Conservation (phyloP, 2,113 vertebrate species). For the Pelvicachromis taeniatus region DNA sequence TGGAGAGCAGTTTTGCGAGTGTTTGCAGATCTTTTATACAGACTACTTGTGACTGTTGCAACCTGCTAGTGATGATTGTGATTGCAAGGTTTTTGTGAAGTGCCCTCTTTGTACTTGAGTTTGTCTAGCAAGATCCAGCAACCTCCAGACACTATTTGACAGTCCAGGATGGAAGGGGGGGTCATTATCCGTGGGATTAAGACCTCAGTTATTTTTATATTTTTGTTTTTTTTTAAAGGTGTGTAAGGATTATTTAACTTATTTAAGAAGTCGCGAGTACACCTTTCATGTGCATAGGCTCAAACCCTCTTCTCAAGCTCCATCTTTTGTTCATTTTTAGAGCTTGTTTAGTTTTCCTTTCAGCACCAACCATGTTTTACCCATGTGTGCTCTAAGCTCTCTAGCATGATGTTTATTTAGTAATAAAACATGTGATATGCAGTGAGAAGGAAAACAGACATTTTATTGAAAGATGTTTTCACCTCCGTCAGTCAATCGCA, state of each 20-base stretch:
- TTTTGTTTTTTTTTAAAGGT: background rate
- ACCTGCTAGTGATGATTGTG: background rate
- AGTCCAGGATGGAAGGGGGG: background rate
- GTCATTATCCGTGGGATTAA: background rate
- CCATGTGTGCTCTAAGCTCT: background rate
- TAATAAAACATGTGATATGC: background rate
- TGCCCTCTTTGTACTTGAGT: background rate
- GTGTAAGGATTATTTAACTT: background rate
- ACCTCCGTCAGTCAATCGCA: background rate
- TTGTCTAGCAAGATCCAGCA: background rate
- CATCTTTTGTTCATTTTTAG: background rate
- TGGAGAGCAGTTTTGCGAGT: background rate
- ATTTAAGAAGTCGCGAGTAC: background rate
- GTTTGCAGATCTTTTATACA: background rate
- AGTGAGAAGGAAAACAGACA: background rate
- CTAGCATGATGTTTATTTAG: background rate
- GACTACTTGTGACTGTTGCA: background rate
- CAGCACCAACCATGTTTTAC: background rate
- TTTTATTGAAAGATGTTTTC: background rate
- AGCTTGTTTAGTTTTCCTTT: background rate
- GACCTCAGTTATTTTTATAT: background rate
- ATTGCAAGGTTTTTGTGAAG: background rate
- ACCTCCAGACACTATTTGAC: background rate
- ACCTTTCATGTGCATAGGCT: background rate
- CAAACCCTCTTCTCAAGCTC: background rate